Evolutionary conservation across 2,797 vertebrate species (phyloP).

Genomic region (Pangasius macronema): DNA sequence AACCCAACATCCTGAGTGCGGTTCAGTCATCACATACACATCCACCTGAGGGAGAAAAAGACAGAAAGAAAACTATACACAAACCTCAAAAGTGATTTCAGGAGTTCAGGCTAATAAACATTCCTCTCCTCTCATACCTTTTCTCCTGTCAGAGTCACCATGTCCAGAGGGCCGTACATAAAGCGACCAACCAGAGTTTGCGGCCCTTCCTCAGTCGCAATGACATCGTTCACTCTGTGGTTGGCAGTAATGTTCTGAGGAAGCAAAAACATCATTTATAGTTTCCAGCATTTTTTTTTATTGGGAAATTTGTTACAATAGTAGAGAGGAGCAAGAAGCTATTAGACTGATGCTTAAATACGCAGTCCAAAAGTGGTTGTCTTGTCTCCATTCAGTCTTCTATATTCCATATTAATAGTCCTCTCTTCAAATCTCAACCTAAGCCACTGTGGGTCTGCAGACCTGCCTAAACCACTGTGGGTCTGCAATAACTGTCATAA

Average conservation of each 20-base stretch:
- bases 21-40: slow-evolving; percentile 32
- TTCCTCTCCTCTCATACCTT: background rate
- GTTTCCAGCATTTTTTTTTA: background rate
- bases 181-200: slow-evolving; percentile 27
- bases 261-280: background rate
- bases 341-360: background rate
- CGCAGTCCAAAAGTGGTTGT: background rate
- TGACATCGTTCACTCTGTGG: slow-evolving; percentile 28
- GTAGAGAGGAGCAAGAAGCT: background rate
- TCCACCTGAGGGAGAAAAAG: slow-evolving; percentile 3
- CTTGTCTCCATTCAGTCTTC: background rate
- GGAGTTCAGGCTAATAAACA: background rate
- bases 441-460: background rate
- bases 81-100: background rate
- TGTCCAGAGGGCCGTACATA: slow-evolving; percentile 21
- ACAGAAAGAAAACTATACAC: background rate
- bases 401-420: too few species aligned
- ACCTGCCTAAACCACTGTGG: background rate
- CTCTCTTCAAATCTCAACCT: background rate
- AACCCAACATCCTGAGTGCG: slow-evolving; percentile 15
- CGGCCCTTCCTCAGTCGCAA: slow-evolving; percentile 12
- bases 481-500: too few species aligned
- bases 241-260: slow-evolving; percentile 19
- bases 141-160: slow-evolving; percentile 21
- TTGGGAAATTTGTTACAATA: background rate